A percentile compares a stretch with the other conserved stretches of the same genome.
These are phyloP conservation scores for Leptopilina boulardi DNA, from an alignment of 1,140 invertebrate genomes.

Conservation along the genomic window DNA sequence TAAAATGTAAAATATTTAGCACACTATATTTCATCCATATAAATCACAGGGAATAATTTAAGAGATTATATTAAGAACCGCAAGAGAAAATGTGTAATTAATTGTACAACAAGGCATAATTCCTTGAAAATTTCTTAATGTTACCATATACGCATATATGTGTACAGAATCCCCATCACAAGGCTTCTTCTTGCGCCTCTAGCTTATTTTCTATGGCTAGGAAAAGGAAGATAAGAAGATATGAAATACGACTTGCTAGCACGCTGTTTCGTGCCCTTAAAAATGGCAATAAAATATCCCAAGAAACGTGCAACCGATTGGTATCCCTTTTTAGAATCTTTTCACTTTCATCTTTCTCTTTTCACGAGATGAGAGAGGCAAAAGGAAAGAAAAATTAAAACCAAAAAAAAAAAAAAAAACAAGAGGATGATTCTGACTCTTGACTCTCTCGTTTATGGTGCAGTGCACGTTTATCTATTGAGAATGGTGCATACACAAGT, in stretches of 20 bases:
- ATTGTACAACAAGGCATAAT: not conserved
- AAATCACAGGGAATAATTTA: no score
- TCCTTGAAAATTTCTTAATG: not conserved
- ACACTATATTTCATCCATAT: no score
- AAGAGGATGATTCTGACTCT: slow-evolving; percentile 1
- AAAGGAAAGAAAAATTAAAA: not conserved
- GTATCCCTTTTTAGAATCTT: slow-evolving; percentile 26
- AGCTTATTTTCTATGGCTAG: not conserved
- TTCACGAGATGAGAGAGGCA: slow-evolving; percentile 1
- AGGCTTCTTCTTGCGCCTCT: not conserved
- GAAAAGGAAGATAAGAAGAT: slow-evolving; percentile 21
- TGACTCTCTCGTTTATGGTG: slow-evolving; percentile 9
- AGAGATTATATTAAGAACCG: no score
- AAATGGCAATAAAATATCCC: slow-evolving; percentile 25
- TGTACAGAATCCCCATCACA: not conserved
- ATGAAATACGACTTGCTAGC: slow-evolving; percentile 22
- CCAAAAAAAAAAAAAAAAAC: no score
- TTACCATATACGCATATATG: not conserved
- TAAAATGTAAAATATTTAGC: no score
- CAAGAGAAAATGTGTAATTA: not conserved
- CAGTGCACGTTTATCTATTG: slow-evolving; percentile 27
- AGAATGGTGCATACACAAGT: not conserved
- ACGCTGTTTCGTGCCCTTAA: slow-evolving; percentile 24
- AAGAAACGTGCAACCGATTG: slow-evolving; percentile 31
- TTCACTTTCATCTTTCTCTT: slow-evolving; percentile 32